phyloP scores from a whole-genome alignment of 1,140 invertebrate genomes.

The Danaus melanippus region DNA sequence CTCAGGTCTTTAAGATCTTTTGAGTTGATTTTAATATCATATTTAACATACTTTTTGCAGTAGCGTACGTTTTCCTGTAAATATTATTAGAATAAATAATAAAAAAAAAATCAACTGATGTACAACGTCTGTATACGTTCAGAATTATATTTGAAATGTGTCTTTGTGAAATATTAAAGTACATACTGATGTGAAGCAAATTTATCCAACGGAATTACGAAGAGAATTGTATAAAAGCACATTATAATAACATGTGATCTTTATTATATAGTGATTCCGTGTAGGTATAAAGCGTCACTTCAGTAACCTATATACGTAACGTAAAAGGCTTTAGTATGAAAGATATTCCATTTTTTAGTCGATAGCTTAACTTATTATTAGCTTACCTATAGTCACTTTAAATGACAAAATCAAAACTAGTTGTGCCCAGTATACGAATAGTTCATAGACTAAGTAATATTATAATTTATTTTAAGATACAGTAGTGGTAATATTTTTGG shows the following conservation, averaged over 20 bases:
- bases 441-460: conserved; percentile 63
- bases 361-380: conserved; percentile 70
- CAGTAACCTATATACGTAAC: conserved; percentile 62
- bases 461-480: conserved; percentile 71
- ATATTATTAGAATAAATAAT: conserved; percentile 46
- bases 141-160: conserved; percentile 30
- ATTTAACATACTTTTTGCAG: background rate
- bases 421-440: conserved; percentile 73
- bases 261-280: background rate
- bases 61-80: conserved; percentile 34
- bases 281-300: conserved; percentile 32
- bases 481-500: conserved; percentile 70
- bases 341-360: conserved; percentile 70
- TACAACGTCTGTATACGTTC: conserved; percentile 69
- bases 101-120: conserved; percentile 56
- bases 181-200: too few species aligned
- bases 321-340: conserved; percentile 66
- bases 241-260: too few species aligned
- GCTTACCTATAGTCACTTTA: conserved; percentile 67
- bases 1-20: conserved; percentile 7
- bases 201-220: too few species aligned
- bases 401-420: conserved; percentile 70
- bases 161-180: conserved; percentile 19
- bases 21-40: background rate
- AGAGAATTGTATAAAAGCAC: too few species aligned